A percentile compares a stretch with the other conserved stretches of the same genome.
Evolutionary conservation across 2,888 invertebrate genomes (phyloP).

Genomic region (Pollenia angustigena): DNA sequence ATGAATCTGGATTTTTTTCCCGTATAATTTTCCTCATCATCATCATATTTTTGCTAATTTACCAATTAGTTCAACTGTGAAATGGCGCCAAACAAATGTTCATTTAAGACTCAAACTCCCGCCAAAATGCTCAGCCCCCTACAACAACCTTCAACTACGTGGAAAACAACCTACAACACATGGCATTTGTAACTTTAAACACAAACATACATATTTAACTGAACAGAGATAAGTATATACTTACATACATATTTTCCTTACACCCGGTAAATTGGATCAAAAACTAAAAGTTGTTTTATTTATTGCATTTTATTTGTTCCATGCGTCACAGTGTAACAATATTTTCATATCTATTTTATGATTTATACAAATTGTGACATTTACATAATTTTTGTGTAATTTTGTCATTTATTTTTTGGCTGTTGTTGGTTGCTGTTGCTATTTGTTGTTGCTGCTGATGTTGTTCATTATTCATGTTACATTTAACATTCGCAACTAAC

Average conservation of each 20-base stretch:
- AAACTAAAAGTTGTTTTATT: slow-evolving; percentile 42
- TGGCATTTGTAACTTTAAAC: slow-evolving; percentile 20
- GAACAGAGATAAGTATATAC: background rate
- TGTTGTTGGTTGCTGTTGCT: slow-evolving; percentile 27
- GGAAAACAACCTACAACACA: slow-evolving; percentile 30
- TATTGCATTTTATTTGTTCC: slow-evolving; percentile 22
- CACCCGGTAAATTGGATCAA: slow-evolving; percentile 12
- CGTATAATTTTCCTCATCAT: slow-evolving; percentile 60
- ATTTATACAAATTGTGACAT: slow-evolving; percentile 70
- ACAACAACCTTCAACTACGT: background rate
- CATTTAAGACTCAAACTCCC: slow-evolving; percentile 35
- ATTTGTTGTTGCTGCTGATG: slow-evolving; percentile 34
- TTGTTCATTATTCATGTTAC: slow-evolving; percentile 73
- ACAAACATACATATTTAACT: too few species aligned
- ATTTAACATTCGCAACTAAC: slow-evolving; percentile 71
- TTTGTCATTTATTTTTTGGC: slow-evolving; percentile 57
- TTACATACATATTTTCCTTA: background rate
- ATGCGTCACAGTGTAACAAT: slow-evolving; percentile 2
- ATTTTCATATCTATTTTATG: slow-evolving; percentile 54
- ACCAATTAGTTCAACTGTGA: slow-evolving; percentile 74
- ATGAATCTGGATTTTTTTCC: slow-evolving; percentile 30
- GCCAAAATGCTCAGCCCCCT: background rate
- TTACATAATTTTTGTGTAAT: slow-evolving; percentile 71
- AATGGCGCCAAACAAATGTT: slow-evolving; percentile 72
- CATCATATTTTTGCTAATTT: slow-evolving; percentile 73